These are phyloP conservation scores for Acanthacorydalis orientalis DNA, from an alignment of 2,888 invertebrate genomes.

Conservation along the genomic window DNA sequence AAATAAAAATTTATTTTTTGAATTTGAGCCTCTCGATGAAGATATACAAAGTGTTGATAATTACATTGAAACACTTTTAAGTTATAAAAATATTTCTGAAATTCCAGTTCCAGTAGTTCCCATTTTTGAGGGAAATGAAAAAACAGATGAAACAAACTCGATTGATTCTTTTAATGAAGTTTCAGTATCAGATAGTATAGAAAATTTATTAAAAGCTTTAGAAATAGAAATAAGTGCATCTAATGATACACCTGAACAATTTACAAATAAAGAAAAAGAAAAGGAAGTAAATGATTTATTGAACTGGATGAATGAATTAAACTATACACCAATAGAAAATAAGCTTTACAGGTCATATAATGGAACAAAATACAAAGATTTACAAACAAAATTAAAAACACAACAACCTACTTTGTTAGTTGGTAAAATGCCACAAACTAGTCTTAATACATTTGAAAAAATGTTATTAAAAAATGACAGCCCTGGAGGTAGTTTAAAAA, in stretches of 20 bases:
- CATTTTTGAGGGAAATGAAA: constrained; percentile 12
- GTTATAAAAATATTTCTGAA: constrained; percentile 23
- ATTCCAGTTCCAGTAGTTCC: constrained; percentile 14
- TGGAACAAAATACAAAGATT: constrained; percentile 24
- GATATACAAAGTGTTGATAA: constrained; percentile 23
- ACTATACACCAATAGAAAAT: constrained; percentile 19
- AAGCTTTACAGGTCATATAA: constrained; percentile 21
- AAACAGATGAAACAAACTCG: constrained; percentile 9
- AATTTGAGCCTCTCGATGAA: constrained; percentile 25
- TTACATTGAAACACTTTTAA: constrained; percentile 24
- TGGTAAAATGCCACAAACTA: constrained; percentile 22
- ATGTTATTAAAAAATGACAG: constrained; percentile 13
- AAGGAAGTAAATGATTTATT: constrained; percentile 26
- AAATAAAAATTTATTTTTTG: constrained; percentile 16
- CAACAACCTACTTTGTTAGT: constrained; percentile 18
- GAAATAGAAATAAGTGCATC: constrained; percentile 19
- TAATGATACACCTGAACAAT: constrained; percentile 9
- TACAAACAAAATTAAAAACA: constrained; percentile 21
- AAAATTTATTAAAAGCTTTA: constrained; percentile 25
- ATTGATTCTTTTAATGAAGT: constrained; percentile 13
- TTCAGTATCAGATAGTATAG: constrained; percentile 23
- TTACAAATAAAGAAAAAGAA: constrained; percentile 15
- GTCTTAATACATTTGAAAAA: constrained; percentile 23
- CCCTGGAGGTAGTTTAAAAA: background rate
- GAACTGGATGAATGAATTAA: constrained; percentile 25